phyloP scores from a whole-genome alignment of 2,797 vertebrate genomes.

The Natrix natrix region DNA sequence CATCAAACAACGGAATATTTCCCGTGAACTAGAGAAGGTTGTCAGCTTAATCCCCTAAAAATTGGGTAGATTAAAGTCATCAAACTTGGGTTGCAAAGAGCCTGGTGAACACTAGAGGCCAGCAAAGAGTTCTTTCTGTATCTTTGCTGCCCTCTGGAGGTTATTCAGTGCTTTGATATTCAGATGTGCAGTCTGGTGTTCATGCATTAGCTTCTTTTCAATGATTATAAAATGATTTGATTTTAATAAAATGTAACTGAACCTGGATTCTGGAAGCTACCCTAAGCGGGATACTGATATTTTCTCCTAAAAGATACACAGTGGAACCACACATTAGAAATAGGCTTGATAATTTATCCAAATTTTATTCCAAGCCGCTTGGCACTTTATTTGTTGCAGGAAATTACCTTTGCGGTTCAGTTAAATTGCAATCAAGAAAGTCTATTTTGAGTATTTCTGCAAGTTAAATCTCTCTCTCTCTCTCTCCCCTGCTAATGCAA shows the following conservation, averaged over 20 bases:
- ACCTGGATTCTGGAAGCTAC: background rate
- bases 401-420: constrained; percentile 1
- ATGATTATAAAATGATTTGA: background rate
- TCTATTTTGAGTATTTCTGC: background rate
- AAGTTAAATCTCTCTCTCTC: background rate
- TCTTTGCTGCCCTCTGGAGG: background rate
- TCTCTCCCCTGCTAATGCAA: background rate
- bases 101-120: background rate
- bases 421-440: background rate
- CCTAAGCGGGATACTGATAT: background rate
- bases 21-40: background rate
- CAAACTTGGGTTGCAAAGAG: background rate
- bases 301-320: background rate
- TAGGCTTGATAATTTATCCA: background rate
- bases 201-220: background rate
- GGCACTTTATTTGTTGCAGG: background rate
- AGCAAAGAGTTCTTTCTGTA: background rate
- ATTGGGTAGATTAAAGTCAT: background rate
- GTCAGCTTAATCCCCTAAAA: background rate
- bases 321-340: background rate
- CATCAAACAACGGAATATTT: background rate
- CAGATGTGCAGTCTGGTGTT: background rate
- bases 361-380: background rate
- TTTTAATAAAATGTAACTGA: too few relatives aligned
- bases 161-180: background rate